These are phyloP conservation scores for Taxidea taxus DNA, from an alignment of 2,113 vertebrate species.

Conservation along the genomic window DNA sequence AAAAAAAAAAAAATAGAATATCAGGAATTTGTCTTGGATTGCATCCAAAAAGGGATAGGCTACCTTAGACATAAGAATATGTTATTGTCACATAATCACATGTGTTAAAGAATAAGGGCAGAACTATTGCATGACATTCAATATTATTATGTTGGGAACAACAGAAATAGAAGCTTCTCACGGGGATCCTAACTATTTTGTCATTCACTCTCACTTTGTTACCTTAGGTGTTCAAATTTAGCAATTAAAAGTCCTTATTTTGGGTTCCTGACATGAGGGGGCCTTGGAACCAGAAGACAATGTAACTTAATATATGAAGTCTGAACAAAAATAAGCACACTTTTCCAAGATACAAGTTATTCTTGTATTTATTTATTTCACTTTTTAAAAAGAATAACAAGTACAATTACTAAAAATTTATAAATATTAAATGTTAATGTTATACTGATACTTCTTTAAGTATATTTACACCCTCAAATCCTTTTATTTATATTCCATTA, in stretches of 20 bases:
- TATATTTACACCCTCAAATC: not conserved
- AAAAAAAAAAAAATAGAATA: not conserved
- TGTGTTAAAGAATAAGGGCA: constrained; percentile 13
- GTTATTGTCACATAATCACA: constrained; percentile 58
- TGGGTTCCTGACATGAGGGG: not conserved
- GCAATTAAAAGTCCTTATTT: not conserved
- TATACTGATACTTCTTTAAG: not conserved
- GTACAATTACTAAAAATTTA: not conserved
- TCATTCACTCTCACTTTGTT: constrained; percentile 33
- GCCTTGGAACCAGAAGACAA: not conserved
- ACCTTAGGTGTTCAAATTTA: not conserved
- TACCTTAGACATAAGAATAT: constrained; percentile 34
- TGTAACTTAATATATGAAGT: not conserved
- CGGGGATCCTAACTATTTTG: not conserved
- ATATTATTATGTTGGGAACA: constrained; percentile 9
- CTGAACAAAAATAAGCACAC: not conserved
- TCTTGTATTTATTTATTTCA: not conserved
- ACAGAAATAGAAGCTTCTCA: constrained; percentile 53
- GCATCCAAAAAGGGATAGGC: not conserved
- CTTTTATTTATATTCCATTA: not conserved
- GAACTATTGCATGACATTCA: not conserved
- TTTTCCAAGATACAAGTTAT: not conserved
- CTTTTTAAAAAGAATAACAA: not conserved
- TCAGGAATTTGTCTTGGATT: constrained; percentile 30
- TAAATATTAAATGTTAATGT: not conserved